Evolutionary conservation across 2,113 vertebrate genomes (phyloP).

Genomic region (Oncorhynchus keta): DNA sequence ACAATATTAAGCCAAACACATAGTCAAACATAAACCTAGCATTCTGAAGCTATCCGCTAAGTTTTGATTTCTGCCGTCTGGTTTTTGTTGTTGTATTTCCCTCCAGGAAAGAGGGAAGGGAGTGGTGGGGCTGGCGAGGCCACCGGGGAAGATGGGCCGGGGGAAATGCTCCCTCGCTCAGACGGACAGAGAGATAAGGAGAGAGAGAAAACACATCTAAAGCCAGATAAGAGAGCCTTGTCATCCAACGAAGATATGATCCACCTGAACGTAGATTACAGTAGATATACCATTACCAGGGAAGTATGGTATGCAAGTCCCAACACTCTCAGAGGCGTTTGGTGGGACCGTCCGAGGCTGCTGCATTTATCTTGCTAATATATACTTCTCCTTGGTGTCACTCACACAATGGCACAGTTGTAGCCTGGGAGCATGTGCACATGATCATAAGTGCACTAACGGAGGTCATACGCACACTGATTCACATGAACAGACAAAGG

Average conservation of each 20-base stretch:
- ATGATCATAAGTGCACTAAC: neutral
- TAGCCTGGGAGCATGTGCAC: neutral
- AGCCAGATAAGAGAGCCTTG: neutral
- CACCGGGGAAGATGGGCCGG: slow-evolving; percentile 5
- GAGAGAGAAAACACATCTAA: neutral
- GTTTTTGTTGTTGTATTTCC: neutral
- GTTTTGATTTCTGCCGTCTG: neutral
- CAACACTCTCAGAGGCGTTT: neutral
- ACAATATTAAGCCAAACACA: neutral
- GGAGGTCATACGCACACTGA: neutral
- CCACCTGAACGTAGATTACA: neutral
- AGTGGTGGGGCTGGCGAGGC: slow-evolving; percentile 8
- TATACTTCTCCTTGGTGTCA: neutral
- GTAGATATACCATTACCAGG: neutral
- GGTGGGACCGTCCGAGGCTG: neutral
- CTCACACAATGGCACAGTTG: neutral
- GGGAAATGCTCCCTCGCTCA: slow-evolving; percentile 39
- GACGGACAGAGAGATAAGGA: slow-evolving; percentile 29
- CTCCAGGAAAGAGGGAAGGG: slow-evolving; percentile 27
- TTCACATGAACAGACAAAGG: neutral
- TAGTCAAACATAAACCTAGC: neutral
- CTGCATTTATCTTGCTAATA: neutral
- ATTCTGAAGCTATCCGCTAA: neutral
- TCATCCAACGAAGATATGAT: neutral
- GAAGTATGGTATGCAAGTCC: neutral